Conservation (phyloP, 2,113 vertebrate genomes). For the Ovibos moschatus region DNA sequence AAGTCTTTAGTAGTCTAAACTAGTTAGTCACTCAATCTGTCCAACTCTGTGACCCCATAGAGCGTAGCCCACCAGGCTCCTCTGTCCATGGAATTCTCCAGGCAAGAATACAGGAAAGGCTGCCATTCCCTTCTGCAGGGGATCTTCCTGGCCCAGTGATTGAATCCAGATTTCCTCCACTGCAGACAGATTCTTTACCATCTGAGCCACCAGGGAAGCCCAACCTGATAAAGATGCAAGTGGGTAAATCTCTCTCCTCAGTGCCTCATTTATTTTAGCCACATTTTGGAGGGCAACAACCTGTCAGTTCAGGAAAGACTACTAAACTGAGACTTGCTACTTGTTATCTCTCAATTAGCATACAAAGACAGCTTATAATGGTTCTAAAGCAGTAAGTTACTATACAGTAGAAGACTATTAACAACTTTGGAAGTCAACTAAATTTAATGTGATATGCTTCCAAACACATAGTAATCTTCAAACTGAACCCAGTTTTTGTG, state of each 20-base stretch:
- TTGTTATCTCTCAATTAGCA: background rate
- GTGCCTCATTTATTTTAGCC: background rate
- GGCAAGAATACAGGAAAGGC: background rate
- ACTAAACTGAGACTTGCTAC: background rate
- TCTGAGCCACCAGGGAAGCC: background rate
- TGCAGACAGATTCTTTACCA: background rate
- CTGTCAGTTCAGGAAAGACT: background rate
- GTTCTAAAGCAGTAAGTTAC: background rate
- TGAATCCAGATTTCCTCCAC: background rate
- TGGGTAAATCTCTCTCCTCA: background rate
- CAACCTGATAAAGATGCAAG: background rate
- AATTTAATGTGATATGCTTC: background rate
- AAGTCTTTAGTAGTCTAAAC: background rate
- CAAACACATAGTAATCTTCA: background rate
- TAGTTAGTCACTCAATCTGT: background rate
- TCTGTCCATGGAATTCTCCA: background rate
- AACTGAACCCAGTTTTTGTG: background rate
- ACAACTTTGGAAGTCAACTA: background rate
- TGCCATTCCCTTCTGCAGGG: background rate
- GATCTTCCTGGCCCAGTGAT: background rate
- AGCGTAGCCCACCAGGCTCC: background rate
- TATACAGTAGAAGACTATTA: background rate
- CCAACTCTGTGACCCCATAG: background rate
- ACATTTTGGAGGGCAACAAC: background rate
- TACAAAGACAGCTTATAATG: background rate